Percentiles rank a stretch among this genome's conserved stretches.
Conservation (phyloP, 2,888 invertebrate genomes). For the Acleris laterana region DNA sequence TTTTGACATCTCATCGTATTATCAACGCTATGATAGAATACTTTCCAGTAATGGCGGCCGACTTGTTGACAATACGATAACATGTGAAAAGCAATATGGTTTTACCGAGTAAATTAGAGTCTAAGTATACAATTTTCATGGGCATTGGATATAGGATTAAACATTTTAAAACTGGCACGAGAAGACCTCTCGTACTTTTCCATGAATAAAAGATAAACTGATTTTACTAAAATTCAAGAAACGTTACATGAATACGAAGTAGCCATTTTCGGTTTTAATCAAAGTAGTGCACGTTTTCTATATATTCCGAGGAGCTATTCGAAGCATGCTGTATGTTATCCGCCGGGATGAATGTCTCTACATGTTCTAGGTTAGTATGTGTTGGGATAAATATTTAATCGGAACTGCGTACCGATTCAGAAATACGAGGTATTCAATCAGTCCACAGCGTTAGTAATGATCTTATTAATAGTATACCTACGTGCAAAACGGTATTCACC, state of each 20-base stretch:
- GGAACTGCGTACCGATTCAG: background rate
- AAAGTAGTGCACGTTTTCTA: slow-evolving; percentile 15
- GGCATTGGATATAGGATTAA: background rate
- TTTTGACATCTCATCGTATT: no score
- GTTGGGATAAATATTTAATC: slow-evolving; percentile 4
- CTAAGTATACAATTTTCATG: no score
- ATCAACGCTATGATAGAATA: no score
- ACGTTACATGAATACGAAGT: slow-evolving; percentile 13
- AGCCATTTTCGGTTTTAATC: slow-evolving; percentile 22
- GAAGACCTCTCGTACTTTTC: background rate
- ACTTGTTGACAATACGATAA: no score
- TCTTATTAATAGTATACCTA: no score
- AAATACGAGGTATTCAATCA: no score
- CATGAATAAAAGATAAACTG: slow-evolving; percentile 16
- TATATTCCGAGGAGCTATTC: slow-evolving; percentile 7
- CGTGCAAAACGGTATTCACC: no score
- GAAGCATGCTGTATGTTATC: slow-evolving; percentile 7
- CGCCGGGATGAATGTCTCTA: slow-evolving; percentile 1
- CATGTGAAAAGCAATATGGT: no score
- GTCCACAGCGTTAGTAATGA: no score
- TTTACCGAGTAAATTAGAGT: no score
- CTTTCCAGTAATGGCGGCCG: no score
- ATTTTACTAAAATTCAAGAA: slow-evolving; percentile 5
- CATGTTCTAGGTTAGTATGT: background rate
- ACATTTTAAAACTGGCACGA: background rate